Evolutionary conservation across 2,797 vertebrate genomes (phyloP), one percentile per base, ranked within the genome.

Genomic region (Meda fulgida): DNA sequence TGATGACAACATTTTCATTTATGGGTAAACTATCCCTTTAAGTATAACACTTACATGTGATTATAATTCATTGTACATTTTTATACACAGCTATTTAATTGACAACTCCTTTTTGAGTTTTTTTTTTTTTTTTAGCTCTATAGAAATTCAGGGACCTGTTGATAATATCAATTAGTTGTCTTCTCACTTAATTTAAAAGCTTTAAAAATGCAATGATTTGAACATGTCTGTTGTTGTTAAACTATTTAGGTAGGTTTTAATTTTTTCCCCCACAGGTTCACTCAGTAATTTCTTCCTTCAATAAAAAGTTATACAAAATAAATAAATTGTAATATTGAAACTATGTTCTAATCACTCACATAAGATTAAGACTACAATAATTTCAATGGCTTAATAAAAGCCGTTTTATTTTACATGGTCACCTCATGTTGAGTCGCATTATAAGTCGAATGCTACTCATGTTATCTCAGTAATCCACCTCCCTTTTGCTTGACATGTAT

Each of bases 141-240:
- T 65, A 65, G 78, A 79, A 46, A 81, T 85, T 77, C 65, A 38
- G 70, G 85, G 71, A 87, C 58, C 73, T 67, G 81, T 63, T 66
- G 55, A 78, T 70, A 77, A 78, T 77, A 26, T 80, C 18, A 72
- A 31, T 84, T 83, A 76, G 66, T 69, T 58, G 46, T 60, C 53
- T 48, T 82, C 55, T 78, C 55, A 70, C 13, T 43, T 82, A 78
- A 72, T 26, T 43, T 43, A 55, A 81, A 55, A 80, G 19, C 71
- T 83, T 85, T 71, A 11, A 43, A 43, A 84, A 86, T 34, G 14
- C 29, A 83, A 85, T 67, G 40, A 80, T 73, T 79, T 85, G 77
- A 87, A 88, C 69, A 88, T 78, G 86, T 86, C 84, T 76, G 83
- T 90, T 87, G 88, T 86, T 81, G 77, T 78, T 87, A 85, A 75